Evolutionary conservation across 2,113 vertebrate genomes (phyloP).

Genomic region (Hoplias malabaricus): DNA sequence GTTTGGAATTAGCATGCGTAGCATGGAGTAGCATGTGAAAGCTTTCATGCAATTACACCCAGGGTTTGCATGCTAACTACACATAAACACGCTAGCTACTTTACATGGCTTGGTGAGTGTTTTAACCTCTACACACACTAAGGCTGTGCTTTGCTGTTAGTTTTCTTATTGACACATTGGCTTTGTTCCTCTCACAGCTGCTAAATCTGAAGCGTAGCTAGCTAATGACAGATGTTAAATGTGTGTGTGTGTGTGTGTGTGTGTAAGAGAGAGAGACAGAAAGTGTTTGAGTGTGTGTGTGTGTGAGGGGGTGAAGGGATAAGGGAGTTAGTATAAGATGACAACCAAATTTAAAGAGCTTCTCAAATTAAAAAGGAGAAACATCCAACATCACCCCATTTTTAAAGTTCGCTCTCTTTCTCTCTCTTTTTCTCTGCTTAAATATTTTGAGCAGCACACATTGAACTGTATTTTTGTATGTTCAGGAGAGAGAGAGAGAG

Average conservation of each 20-base stretch:
- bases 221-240: conserved; percentile 40
- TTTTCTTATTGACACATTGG: conserved; percentile 5
- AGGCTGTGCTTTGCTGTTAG: too few species aligned
- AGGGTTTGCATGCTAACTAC: neutral
- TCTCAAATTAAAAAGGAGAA: neutral
- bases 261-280: neutral
- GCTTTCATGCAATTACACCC: neutral
- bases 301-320: neutral
- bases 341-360: conserved; percentile 5
- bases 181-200: conserved; percentile 35
- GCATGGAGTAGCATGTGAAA: neutral
- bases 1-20: too few species aligned
- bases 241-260: neutral
- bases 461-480: too few species aligned
- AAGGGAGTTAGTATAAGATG: conserved; percentile 5
- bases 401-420: too few species aligned
- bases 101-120: neutral
- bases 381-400: conserved; percentile 2
- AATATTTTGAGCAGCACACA: too few species aligned
- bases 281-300: neutral
- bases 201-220: conserved; percentile 20
- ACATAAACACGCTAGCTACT: neutral
- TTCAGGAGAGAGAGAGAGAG: too few species aligned
- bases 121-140: too few species aligned
- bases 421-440: too few species aligned